These are phyloP conservation scores for Ceyx melanurus DNA, from an alignment of 2,113 vertebrate species.

Conservation along the genomic window DNA sequence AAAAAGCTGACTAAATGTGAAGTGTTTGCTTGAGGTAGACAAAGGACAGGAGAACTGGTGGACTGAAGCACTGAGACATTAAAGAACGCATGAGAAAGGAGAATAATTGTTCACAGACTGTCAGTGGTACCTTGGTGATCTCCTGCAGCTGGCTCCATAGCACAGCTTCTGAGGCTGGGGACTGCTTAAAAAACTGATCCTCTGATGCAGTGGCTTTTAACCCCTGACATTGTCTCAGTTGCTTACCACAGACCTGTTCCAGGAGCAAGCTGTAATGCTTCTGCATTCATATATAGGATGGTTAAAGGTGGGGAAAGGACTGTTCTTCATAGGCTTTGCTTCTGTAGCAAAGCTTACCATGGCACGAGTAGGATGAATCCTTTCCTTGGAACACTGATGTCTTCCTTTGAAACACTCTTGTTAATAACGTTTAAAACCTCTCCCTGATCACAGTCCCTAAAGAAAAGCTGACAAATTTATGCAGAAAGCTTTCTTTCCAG, in stretches of 20 bases:
- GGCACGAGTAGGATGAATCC: background rate
- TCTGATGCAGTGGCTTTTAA: background rate
- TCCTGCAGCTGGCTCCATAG: background rate
- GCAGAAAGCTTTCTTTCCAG: background rate
- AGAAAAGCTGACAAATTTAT: background rate
- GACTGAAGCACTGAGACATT: background rate
- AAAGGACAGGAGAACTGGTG: background rate
- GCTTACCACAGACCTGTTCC: rapidly evolving
- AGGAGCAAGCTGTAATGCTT: background rate
- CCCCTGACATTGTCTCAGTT: background rate
- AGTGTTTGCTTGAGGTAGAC: background rate
- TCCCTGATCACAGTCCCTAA: background rate
- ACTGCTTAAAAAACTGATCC: background rate
- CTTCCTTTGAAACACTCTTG: background rate
- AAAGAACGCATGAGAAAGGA: background rate
- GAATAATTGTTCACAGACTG: background rate
- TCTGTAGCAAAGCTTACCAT: background rate
- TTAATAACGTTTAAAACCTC: background rate
- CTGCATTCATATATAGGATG: background rate
- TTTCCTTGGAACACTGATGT: background rate
- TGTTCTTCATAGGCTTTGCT: background rate
- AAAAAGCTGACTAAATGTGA: background rate
- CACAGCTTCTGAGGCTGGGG: background rate
- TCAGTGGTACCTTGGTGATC: background rate
- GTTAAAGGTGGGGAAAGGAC: background rate